These are phyloP conservation scores for Conus canariensis DNA, from an alignment of 2,888 invertebrate species.

Conservation along the genomic window DNA sequence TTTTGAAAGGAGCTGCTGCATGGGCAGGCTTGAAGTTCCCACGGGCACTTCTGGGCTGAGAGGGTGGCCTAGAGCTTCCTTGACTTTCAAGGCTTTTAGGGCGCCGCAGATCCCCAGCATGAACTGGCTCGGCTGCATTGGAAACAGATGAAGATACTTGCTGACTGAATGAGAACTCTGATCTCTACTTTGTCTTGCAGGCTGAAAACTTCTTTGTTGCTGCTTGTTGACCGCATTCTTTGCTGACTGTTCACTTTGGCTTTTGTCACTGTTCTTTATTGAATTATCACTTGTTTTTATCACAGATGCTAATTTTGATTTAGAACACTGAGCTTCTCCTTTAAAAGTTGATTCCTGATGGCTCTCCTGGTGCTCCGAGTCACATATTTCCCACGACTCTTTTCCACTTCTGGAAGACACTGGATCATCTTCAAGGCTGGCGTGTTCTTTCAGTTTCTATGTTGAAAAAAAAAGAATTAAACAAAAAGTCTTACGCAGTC, in stretches of 20 bases:
- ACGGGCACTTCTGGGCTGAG: conserved; percentile 35
- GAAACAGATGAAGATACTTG: neutral
- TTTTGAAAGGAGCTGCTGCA: conserved; percentile 68
- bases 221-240: neutral
- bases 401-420: neutral
- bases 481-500: too few species aligned
- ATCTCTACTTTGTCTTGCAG: neutral
- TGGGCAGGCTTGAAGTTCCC: conserved; percentile 56
- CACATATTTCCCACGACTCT: conserved; percentile 25
- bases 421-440: neutral
- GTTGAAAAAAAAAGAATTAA: neutral
- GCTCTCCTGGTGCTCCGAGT: neutral
- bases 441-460: conserved; percentile 21
- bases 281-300: neutral
- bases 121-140: neutral
- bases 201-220: neutral
- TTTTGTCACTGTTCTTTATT: neutral
- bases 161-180: neutral
- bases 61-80: neutral
- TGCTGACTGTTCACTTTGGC: neutral
- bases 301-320: neutral
- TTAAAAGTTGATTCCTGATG: neutral
- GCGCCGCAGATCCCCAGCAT: neutral
- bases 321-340: neutral
- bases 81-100: neutral